Conservation (phyloP, 1,140 invertebrate species). For the Diachasma alloeum region DNA sequence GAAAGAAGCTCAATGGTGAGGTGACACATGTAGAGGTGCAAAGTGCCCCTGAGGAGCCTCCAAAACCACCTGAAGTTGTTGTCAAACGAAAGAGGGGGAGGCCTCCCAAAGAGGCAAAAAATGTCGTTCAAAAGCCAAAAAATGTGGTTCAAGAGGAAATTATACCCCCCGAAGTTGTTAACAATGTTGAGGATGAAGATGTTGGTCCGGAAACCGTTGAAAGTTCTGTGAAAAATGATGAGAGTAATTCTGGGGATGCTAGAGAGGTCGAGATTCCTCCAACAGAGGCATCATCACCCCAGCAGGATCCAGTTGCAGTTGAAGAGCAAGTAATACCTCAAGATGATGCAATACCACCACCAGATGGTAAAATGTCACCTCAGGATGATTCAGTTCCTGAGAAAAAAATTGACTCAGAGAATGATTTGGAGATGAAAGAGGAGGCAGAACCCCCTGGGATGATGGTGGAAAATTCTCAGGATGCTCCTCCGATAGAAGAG, state of each 20-base stretch:
- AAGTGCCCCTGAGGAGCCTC: neutral
- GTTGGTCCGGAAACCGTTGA: neutral
- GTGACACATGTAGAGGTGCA: neutral
- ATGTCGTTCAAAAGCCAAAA: neutral
- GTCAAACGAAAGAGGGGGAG: neutral
- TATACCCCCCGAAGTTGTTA: neutral
- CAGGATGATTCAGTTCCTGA: neutral
- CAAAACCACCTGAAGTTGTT: neutral
- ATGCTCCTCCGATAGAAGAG: neutral
- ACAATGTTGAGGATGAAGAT: neutral
- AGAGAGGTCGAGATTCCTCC: no score
- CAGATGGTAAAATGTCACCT: no score
- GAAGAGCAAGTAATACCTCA: neutral
- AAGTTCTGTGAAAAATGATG: neutral
- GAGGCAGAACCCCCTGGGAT: no score
- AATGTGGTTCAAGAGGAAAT: neutral
- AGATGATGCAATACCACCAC: neutral
- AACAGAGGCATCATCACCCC: no score
- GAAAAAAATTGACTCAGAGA: neutral
- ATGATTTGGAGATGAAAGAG: no score
- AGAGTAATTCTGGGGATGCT: neutral
- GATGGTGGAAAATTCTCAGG: neutral
- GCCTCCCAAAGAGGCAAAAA: neutral
- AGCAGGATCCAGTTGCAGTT: no score
- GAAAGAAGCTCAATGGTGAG: slow-evolving; percentile 18